Conservation (phyloP, 2,113 vertebrate species). For the Macrotis lagotis region DNA sequence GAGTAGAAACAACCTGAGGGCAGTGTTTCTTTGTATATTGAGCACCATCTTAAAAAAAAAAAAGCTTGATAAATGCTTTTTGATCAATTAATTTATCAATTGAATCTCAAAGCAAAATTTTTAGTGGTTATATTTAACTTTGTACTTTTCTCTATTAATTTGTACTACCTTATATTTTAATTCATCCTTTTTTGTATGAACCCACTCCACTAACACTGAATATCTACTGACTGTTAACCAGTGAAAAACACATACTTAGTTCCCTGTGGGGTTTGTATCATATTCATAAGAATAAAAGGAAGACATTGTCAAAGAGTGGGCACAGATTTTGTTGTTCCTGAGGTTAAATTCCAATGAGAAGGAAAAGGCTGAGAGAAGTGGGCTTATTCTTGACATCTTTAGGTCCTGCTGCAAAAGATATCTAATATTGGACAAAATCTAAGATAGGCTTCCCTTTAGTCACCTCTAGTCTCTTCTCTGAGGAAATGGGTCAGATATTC, state of each 20-base stretch:
- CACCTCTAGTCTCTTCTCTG: not conserved
- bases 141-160: not conserved
- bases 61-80: not conserved
- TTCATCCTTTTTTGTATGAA: not conserved
- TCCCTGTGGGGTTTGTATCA: not conserved
- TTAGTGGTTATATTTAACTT: not conserved
- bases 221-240: no score
- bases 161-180: constrained; percentile 3
- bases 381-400: not conserved
- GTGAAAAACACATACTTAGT: not conserved
- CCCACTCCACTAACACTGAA: not conserved
- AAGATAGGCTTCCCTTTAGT: not conserved
- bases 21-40: constrained; percentile 26
- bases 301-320: not conserved
- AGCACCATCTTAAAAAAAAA: no score
- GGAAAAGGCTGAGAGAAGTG: not conserved
- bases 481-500: not conserved
- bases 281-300: not conserved
- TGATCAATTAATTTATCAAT: not conserved
- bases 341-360: not conserved
- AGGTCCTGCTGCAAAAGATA: not conserved
- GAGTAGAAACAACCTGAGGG: constrained; percentile 57
- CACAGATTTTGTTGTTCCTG: not conserved
- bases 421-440: not conserved
- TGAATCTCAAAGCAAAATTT: not conserved